Percentiles rank a stretch among this genome's conserved stretches.
phyloP scores from a whole-genome alignment of 2,113 vertebrate genomes.

The Okapia johnstoni region DNA sequence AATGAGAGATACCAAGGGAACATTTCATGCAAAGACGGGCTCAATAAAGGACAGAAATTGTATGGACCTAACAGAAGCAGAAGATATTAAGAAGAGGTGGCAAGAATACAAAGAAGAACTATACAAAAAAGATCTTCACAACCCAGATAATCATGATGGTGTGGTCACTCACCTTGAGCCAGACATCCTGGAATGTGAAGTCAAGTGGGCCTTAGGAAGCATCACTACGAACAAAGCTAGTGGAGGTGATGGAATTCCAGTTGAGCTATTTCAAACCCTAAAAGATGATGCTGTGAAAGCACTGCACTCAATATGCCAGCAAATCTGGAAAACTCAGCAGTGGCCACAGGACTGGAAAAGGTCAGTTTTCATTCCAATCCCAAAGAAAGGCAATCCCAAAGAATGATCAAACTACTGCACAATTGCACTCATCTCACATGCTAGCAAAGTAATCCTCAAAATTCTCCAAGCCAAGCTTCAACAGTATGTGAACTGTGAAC shows the following conservation, averaged over 20 bases:
- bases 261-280: not conserved
- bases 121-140: not conserved
- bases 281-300: not conserved
- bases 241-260: not conserved
- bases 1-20: not conserved
- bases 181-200: not conserved
- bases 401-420: not conserved
- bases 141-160: not conserved
- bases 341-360: too few species aligned
- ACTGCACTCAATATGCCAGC: not conserved
- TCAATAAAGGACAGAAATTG: not conserved
- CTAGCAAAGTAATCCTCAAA: not conserved
- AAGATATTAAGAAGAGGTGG: not conserved
- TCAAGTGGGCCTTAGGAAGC: not conserved
- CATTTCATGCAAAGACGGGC: not conserved
- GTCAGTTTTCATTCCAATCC: not conserved
- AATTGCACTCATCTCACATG: not conserved
- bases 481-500: not conserved
- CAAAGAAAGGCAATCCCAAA: not conserved
- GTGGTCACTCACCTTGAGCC: not conserved
- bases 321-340: too few species aligned
- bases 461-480: not conserved
- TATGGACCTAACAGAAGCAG: not conserved
- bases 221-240: not conserved
- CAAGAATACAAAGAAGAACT: not conserved